Base-by-base conservation (phyloP, 2,888 invertebrate species). In the Stramonita haemastoma region DNA sequence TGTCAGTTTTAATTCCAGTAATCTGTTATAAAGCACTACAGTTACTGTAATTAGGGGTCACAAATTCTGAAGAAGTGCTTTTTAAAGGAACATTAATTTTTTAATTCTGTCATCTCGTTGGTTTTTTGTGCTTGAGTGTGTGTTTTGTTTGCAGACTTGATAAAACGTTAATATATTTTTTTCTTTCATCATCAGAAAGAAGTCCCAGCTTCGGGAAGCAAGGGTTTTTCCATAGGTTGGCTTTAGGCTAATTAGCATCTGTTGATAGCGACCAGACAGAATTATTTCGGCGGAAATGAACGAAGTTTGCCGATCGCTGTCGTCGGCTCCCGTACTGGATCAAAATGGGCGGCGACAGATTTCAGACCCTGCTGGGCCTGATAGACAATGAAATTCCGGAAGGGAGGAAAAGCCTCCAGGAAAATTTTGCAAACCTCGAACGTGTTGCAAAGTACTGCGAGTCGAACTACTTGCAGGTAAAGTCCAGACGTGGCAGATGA, bases 401-500 rank as follows among this genome's bases (percentile, higher is more conserved):
- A 95, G 99, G 99, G 73, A 97, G 99, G 89, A 98, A 98, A 95
- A 98, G 98, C 96, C 97, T 99, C 90, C 98, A 98, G 87, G 99
- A 99, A 95, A 99, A 98, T 96, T 98, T 99, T 96, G 98, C 98
- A 19, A 99, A 99, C 96, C 97, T 99, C 91, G 99, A 99, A 96
- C 97, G 99, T 94, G 99, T 99, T 46, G 99, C 99, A 6, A 98
- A 98, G 95, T 99, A 99, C 95, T 99, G 99, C 95, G 99, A 99
- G 96, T 98, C 98, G 1, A 99, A 99, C 95, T 98, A 98, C 96
- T 96, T 97, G 90, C 96, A 96, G 96, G 97, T 97, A 93, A n/a
- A 91, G 91, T 79, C 46, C 46, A 46, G 29, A 13, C 26, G 13
- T 46, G 5, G 26, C 1, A 22, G 5, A 34, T 29, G 29, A 19